These are phyloP conservation scores for Apteryx owenii DNA, from an alignment of 2,113 vertebrate genomes.

Conservation along the genomic window DNA sequence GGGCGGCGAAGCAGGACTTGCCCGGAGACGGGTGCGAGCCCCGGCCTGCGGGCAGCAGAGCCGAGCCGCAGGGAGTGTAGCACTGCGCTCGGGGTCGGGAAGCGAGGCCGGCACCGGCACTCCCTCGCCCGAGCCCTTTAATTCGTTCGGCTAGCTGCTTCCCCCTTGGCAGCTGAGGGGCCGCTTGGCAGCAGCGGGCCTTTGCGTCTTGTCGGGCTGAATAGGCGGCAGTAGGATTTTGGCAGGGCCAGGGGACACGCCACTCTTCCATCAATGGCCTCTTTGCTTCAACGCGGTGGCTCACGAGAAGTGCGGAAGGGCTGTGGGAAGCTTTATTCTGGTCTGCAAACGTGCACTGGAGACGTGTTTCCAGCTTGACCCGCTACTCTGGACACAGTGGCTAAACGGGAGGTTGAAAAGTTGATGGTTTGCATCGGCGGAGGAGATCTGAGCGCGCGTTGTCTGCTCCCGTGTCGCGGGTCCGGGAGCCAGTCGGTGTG, in stretches of 20 bases:
- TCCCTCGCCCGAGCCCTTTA: background rate
- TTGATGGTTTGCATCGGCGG: background rate
- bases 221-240: conserved; percentile 37
- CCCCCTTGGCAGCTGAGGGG: conserved; percentile 36
- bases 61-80: background rate
- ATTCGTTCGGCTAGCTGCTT: conserved; percentile 26
- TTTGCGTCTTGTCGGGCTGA: conserved; percentile 41
- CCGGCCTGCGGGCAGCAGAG: background rate
- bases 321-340: background rate
- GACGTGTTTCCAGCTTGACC: conserved; percentile 3
- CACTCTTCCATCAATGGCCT: conserved; percentile 34
- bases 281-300: background rate
- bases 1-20: background rate
- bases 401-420: background rate
- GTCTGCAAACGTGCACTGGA: background rate
- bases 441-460: fast-evolving
- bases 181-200: conserved; percentile 38
- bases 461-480: background rate
- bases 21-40: fast-evolving
- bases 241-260: conserved; percentile 16
- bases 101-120: background rate
- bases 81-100: background rate
- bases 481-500: background rate
- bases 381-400: background rate
- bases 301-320: background rate